Evolutionary conservation across 92 coral and sea anemone species (phyloP), one percentile per base, ranked within the genome.

Genomic region (Plumapathes pennacea): DNA sequence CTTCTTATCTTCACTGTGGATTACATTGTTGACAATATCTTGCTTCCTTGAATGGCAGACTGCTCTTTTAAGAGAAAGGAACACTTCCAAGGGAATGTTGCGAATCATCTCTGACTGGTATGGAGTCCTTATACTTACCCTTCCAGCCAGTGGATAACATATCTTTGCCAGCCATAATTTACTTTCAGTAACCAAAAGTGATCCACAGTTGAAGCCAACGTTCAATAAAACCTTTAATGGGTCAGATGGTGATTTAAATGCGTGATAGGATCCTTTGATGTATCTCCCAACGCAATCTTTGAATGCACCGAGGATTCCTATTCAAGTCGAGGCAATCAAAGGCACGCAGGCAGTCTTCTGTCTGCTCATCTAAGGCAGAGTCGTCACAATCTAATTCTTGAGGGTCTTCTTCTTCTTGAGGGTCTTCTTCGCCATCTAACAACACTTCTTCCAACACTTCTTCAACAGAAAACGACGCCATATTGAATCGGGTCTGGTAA

Each of bases 51-150:
- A 55, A 53, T 76, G 77, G 39, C 28, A 42, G 30, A 68, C 54
- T 21, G 83, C 76, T 44, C 52, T 57, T 63, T 60, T 76, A 46
- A 76, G 67, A 60, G 54, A 46, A 40, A 76, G 62, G 54, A 76
- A 76, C 57, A 76, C 18, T 47, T 76, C 77, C 48, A 67, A 25
- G 42, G 77, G 77, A 18, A 68, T 25, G 62, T 67, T 67, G 26
- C 71, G 38, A 31, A 69, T 41, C 39, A 77, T 57, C 66, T 73
- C 59, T 15, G 59, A 46, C 24, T 74, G 76, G 58, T 74, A 54
- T 36, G 82, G 82, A 49, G 54, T 56, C 59, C 82, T 74, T 48
- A 74, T 74, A 28, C 75, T 64, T 14, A 46, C 52, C 62, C 40
- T 77, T 57, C 77, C 76, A 26, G 57, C 60, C 19, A 68, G 68